phyloP scores from a whole-genome alignment of 2,113 vertebrate genomes.

The Physeter macrocephalus region DNA sequence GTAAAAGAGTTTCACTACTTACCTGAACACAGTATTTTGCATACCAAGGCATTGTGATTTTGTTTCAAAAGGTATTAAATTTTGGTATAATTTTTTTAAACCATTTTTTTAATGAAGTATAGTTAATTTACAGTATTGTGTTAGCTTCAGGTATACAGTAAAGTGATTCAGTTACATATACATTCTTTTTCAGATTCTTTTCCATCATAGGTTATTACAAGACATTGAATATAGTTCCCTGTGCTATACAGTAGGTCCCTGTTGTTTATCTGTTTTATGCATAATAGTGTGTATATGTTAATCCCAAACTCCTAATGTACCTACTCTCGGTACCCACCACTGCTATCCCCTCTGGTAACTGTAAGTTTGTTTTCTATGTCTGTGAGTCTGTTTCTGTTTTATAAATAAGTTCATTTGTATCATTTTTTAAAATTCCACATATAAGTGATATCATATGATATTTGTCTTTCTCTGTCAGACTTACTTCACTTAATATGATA shows the following conservation, averaged over 20 bases:
- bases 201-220: not conserved
- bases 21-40: not conserved
- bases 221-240: not conserved
- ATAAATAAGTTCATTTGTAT: no score
- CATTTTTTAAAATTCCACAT: no score
- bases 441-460: not conserved
- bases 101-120: not conserved
- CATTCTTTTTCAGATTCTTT: not conserved
- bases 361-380: no score
- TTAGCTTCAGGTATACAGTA: not conserved
- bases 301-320: no score
- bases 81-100: not conserved
- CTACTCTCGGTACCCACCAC: no score
- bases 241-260: not conserved
- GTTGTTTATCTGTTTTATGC: no score
- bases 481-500: not conserved
- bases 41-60: not conserved
- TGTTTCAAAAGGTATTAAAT: not conserved
- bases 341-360: no score
- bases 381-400: no score
- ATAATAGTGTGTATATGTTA: no score
- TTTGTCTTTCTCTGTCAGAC: not conserved
- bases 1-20: not conserved
- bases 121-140: not conserved
- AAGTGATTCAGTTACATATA: not conserved